Evolutionary conservation across 2,888 invertebrate genomes (phyloP).

Genomic region (Xestia ashworthii): DNA sequence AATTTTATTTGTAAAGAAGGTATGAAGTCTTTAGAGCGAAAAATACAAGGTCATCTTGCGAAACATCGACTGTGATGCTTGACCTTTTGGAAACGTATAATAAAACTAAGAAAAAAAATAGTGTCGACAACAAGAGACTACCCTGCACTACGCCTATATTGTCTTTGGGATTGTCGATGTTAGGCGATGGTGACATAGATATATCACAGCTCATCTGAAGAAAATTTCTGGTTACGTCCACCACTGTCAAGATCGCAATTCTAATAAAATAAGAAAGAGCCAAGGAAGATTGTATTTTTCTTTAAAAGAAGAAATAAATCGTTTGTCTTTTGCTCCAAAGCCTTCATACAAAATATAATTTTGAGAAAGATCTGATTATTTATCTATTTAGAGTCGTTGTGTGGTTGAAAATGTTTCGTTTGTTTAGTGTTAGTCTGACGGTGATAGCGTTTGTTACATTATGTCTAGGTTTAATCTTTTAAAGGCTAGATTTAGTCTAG

Average conservation of each 20-base stretch:
- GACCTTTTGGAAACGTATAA: not conserved
- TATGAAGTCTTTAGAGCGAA: constrained; percentile 41
- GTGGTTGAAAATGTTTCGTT: constrained; percentile 63
- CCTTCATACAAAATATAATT: constrained; percentile 67
- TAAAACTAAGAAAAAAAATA: not conserved
- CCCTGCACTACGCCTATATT: not conserved
- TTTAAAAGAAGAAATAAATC: not conserved
- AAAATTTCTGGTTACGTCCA: not conserved
- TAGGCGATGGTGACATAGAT: not conserved
- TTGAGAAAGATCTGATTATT: constrained; percentile 76
- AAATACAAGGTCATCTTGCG: not conserved
- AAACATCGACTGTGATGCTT: not conserved
- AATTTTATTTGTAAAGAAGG: constrained; percentile 51
- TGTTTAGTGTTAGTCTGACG: constrained; percentile 65
- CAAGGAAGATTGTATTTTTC: not conserved
- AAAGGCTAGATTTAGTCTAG: constrained; percentile 53
- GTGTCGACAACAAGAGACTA: not conserved
- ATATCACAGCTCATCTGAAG: not conserved
- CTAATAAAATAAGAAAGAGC: not conserved
- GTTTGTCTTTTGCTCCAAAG: constrained; percentile 34
- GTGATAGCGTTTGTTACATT: constrained; percentile 69
- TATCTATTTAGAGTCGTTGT: constrained; percentile 47
- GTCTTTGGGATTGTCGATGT: not conserved
- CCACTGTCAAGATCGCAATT: not conserved
- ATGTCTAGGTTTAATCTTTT: constrained; percentile 50